Conservation (phyloP, 2,888 invertebrate genomes). For the Eulithis prunata region DNA sequence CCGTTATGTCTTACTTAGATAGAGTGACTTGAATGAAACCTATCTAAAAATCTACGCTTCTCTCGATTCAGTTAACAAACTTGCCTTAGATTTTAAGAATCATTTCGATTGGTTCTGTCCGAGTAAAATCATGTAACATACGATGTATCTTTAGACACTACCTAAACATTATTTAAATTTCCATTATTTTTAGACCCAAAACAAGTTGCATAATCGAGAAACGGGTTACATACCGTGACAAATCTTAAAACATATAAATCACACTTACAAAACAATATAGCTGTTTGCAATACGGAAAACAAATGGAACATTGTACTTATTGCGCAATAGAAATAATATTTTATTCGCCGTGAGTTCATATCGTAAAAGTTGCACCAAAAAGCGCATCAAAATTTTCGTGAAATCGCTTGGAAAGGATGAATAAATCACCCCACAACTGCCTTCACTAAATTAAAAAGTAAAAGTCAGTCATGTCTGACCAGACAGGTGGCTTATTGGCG, state of each 20-base stretch:
- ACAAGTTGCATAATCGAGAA: constrained; percentile 7
- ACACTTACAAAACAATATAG: constrained; percentile 36
- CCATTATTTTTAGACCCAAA: neutral
- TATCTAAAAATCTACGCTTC: too few relatives aligned
- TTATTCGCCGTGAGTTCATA: constrained; percentile 1
- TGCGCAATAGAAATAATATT: constrained; percentile 23
- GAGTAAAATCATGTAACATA: neutral
- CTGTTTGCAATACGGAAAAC: constrained; percentile 13
- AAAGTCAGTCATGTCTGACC: constrained; percentile 16
- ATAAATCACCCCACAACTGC: constrained; percentile 15
- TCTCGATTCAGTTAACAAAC: too few relatives aligned
- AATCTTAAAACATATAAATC: constrained; percentile 13
- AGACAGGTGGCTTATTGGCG: constrained; percentile 19
- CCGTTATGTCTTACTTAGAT: too few relatives aligned
- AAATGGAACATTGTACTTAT: constrained; percentile 26
- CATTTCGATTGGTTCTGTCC: too few relatives aligned
- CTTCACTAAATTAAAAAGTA: constrained; percentile 29
- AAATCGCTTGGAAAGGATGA: constrained; percentile 9
- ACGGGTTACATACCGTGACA: constrained; percentile 15
- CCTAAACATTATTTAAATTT: constrained; percentile 2
- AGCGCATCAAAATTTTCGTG: constrained; percentile 1
- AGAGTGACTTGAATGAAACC: too few relatives aligned
- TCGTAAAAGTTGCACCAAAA: neutral
- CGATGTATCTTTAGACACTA: too few relatives aligned
- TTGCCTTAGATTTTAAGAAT: too few relatives aligned